phyloP scores from a whole-genome alignment of 2,888 invertebrate species.

The Melanophora roralis region DNA sequence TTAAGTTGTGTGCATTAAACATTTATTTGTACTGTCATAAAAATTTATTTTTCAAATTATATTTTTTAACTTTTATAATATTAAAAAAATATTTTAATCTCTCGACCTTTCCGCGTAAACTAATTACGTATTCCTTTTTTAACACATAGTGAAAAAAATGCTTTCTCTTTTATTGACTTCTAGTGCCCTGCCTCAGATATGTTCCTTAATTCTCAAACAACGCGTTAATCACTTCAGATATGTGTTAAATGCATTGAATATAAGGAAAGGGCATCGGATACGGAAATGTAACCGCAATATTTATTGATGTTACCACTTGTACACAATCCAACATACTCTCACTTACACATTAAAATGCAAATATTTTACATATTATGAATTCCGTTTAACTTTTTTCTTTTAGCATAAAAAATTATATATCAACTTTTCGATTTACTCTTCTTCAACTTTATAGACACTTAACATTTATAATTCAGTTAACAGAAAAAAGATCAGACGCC shows the following conservation, averaged over 20 bases:
- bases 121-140: too few relatives aligned
- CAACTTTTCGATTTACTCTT: background rate
- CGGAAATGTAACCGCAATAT: conserved; percentile 44
- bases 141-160: too few relatives aligned
- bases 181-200: background rate
- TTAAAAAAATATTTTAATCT: too few relatives aligned
- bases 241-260: background rate
- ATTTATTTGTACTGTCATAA: too few relatives aligned
- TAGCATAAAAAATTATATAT: conserved; percentile 22
- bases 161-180: conserved; percentile 3
- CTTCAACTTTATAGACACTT: background rate
- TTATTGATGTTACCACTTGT: conserved; percentile 45
- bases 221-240: background rate
- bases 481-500: background rate
- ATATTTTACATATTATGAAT: conserved; percentile 20
- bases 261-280: conserved; percentile 2
- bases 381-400: background rate
- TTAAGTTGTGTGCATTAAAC: too few relatives aligned
- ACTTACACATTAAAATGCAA: background rate
- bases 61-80: too few relatives aligned
- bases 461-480: background rate
- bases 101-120: too few relatives aligned
- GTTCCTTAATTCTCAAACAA: background rate
- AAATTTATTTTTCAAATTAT: too few relatives aligned
- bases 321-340: conserved; percentile 21